A percentile compares a stretch with the other conserved stretches of the same genome.
phyloP scores from a whole-genome alignment of 2,888 invertebrate species.

The Papilio gigon region DNA sequence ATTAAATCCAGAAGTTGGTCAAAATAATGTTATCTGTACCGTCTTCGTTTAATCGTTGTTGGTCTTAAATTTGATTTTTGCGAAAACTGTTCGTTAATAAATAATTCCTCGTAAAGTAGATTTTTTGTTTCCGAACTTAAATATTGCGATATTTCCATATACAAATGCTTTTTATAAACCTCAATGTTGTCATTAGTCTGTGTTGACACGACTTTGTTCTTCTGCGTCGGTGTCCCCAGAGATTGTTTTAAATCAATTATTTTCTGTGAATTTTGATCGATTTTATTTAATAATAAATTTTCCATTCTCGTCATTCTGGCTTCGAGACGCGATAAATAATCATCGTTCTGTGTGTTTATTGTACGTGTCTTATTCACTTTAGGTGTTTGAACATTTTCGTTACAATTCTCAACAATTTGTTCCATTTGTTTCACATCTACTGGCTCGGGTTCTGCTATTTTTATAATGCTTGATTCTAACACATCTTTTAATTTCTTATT shows the following conservation, averaged over 20 bases:
- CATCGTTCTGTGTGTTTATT: conserved; percentile 44
- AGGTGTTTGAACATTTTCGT: conserved; percentile 38
- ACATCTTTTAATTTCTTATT: conserved; percentile 74
- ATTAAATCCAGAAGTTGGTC: too few relatives aligned
- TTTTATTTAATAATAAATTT: conserved; percentile 62
- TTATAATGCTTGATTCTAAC: conserved; percentile 58
- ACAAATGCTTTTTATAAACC: conserved; percentile 63
- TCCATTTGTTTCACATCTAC: conserved; percentile 34
- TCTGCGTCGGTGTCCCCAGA: conserved; percentile 43
- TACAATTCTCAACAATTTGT: conserved; percentile 21
- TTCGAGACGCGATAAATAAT: conserved; percentile 64
- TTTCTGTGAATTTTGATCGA: conserved; percentile 67
- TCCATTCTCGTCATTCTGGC: conserved; percentile 69
- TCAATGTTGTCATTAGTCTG: conserved; percentile 59
- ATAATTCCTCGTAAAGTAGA: conserved; percentile 72
- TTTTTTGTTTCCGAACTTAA: conserved; percentile 65
- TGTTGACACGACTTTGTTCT: conserved; percentile 51
- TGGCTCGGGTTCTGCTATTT: conserved; percentile 43
- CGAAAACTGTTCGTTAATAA: conserved; percentile 60
- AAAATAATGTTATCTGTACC: conserved; percentile 50
- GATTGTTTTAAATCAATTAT: conserved; percentile 62
- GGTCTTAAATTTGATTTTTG: conserved; percentile 38
- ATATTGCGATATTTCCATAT: conserved; percentile 69
- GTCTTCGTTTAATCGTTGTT: conserved; percentile 53
- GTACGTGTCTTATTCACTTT: conserved; percentile 49